Evolutionary conservation across 2,888 invertebrate genomes (phyloP), one percentile per base, ranked within the genome.

Genomic region (Melangyna quadrimaculata): DNA sequence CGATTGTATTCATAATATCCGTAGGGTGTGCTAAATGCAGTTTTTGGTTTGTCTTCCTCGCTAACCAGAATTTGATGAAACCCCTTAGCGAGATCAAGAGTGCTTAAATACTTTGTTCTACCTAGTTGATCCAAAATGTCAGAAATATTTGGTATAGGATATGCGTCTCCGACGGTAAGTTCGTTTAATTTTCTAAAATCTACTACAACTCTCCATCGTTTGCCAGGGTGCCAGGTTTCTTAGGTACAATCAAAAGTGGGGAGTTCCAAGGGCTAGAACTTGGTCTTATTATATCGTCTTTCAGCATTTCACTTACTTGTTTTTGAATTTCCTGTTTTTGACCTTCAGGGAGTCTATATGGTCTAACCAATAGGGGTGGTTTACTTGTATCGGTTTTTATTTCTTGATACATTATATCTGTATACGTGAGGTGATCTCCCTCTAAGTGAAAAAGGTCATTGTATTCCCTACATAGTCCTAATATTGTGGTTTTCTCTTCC

Each of bases 41-140:
- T 67, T 43, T 74, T 74, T n/a, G 32, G 22, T 40, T 61, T 78
- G 24, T 65, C 55, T 27, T 59, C 53, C 14, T 65, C 40, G 22
- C 22, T 63, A 19, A 65, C 67, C 17, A 48, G 27, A 29, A 79
- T 79, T 48, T 77, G 77, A 35, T 77, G 77, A 43, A 59, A 79
- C 0, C 73, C 79, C 29, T 73, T 79, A n/a, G 79, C 79, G 9
- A 79, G n/a, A 40, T 79, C 67, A 14, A 79, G 32, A 1, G 61
- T 69, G 6, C 43, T 69, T n/a, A 74, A 80, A 35, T 74, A 69
- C 14, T 74, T 69, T n/a, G 74, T 35, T 37, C 19, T 61, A 0
- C 73, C 67, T 43, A 81, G 8, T 53, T 80, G 73, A 24, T 78
- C 78, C 14, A 61, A 43, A 8, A 87, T 78, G 6, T n/a, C n/a